A percentile compares a stretch with the other conserved stretches of the same genome.
These are phyloP conservation scores for Thumatha senex DNA, from an alignment of 2,888 invertebrate genomes.

Conservation along the genomic window DNA sequence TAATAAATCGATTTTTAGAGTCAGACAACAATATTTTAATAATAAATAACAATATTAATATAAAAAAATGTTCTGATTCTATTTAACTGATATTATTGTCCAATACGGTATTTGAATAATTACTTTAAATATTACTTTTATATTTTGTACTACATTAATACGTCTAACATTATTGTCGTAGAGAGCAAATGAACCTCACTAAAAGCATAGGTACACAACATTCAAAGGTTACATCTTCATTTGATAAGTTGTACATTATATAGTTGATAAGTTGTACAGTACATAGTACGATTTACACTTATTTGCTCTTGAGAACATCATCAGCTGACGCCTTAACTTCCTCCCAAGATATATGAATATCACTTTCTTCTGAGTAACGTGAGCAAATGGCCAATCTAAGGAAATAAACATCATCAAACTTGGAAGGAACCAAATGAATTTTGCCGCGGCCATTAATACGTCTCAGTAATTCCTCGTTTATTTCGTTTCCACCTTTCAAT, in stretches of 20 bases:
- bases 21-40: too few relatives aligned
- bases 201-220: background rate
- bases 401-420: slow-evolving; percentile 92
- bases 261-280: too few relatives aligned
- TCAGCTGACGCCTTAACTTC: slow-evolving; percentile 91
- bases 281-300: slow-evolving; percentile 4
- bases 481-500: slow-evolving; percentile 92
- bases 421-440: slow-evolving; percentile 96
- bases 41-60: too few relatives aligned
- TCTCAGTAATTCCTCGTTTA: slow-evolving; percentile 91
- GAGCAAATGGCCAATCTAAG: slow-evolving; percentile 96
- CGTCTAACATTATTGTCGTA: background rate
- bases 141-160: background rate
- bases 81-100: too few relatives aligned
- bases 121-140: too few relatives aligned
- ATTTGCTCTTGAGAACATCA: slow-evolving; percentile 80
- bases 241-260: too few relatives aligned
- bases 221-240: background rate
- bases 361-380: slow-evolving; percentile 89
- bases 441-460: slow-evolving; percentile 94
- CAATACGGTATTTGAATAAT: background rate
- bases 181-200: background rate
- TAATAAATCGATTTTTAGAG: too few relatives aligned
- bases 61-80: too few relatives aligned
- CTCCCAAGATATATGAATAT: slow-evolving; percentile 94